Conservation (phyloP, 2,797 vertebrate species). For the Melanotaenia trifasciata region DNA sequence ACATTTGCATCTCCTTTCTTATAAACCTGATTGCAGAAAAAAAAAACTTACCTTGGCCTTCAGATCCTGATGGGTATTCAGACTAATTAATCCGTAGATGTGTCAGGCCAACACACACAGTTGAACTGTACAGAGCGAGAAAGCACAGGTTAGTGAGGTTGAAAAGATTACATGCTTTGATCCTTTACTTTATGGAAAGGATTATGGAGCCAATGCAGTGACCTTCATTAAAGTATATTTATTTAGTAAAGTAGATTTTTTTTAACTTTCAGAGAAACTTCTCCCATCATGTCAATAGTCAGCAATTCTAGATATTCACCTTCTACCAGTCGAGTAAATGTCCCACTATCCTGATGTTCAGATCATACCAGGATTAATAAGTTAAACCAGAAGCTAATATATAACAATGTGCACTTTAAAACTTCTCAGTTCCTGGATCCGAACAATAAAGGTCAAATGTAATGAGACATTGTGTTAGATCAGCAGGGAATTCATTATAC, state of each 20-base stretch:
- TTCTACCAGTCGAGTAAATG: slow-evolving; percentile 26
- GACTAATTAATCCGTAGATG: slow-evolving; percentile 30
- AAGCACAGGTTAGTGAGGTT: slow-evolving; percentile 52
- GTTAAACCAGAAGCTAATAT: background rate
- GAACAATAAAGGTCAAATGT: slow-evolving; percentile 11
- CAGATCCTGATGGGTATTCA: slow-evolving; percentile 26
- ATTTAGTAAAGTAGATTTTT: slow-evolving; percentile 34
- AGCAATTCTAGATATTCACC: slow-evolving; percentile 21
- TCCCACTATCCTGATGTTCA: slow-evolving; percentile 14
- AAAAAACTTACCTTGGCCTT: background rate
- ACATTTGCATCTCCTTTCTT: slow-evolving; percentile 6
- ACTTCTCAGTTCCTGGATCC: background rate
- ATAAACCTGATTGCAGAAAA: background rate
- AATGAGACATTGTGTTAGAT: slow-evolving; percentile 15
- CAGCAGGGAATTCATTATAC: background rate
- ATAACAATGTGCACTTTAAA: slow-evolving; percentile 2
- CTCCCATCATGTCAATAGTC: slow-evolving; percentile 7
- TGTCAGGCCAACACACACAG: slow-evolving; percentile 12
- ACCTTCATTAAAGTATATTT: slow-evolving; percentile 33
- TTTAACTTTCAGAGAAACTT: slow-evolving; percentile 12
- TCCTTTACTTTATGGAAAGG: slow-evolving; percentile 68
- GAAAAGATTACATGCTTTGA: slow-evolving; percentile 71
- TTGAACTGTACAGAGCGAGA: slow-evolving; percentile 17
- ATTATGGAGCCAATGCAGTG: slow-evolving; percentile 55
- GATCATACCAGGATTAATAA: background rate